Conservation (phyloP, 1,140 invertebrate genomes). For the Danaus melanippus region DNA sequence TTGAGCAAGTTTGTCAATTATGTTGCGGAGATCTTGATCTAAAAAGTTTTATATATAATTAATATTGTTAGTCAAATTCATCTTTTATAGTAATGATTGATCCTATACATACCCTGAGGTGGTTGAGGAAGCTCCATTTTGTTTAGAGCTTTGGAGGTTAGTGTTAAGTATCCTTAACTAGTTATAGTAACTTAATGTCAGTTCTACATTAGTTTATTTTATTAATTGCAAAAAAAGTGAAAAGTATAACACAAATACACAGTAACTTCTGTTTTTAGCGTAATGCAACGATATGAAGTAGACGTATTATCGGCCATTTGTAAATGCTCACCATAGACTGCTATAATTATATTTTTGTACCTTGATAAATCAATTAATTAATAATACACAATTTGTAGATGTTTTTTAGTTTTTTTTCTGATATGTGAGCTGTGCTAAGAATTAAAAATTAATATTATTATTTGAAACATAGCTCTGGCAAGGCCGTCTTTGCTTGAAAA, state of each 20-base stretch:
- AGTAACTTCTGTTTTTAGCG: too few species aligned
- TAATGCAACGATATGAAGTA: too few species aligned
- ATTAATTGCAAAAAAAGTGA: background rate
- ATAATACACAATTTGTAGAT: too few species aligned
- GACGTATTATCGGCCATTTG: conserved; percentile 22
- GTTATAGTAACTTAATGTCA: background rate
- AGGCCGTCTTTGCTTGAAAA: background rate
- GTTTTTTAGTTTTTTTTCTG: too few species aligned
- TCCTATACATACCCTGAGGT: conserved; percentile 37
- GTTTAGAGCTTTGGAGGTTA: conserved; percentile 28
- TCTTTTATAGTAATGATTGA: conserved; percentile 2
- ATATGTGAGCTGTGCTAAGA: too few species aligned
- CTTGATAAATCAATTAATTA: too few species aligned
- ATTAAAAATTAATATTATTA: too few species aligned
- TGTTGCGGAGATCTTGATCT: conserved; percentile 95
- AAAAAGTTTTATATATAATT: conserved; percentile 15
- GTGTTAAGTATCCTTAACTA: conserved; percentile 1
- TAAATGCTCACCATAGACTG: conserved; percentile 11
- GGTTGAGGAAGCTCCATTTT: conserved; percentile 61
- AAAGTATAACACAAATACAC: too few species aligned
- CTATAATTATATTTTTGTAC: too few species aligned
- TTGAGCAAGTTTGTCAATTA: conserved; percentile 98
- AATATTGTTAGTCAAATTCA: background rate
- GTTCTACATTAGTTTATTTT: conserved; percentile 5
- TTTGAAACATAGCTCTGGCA: too few species aligned